Conservation (phyloP, 2,888 invertebrate genomes). For the Mellilla xanthometata region DNA sequence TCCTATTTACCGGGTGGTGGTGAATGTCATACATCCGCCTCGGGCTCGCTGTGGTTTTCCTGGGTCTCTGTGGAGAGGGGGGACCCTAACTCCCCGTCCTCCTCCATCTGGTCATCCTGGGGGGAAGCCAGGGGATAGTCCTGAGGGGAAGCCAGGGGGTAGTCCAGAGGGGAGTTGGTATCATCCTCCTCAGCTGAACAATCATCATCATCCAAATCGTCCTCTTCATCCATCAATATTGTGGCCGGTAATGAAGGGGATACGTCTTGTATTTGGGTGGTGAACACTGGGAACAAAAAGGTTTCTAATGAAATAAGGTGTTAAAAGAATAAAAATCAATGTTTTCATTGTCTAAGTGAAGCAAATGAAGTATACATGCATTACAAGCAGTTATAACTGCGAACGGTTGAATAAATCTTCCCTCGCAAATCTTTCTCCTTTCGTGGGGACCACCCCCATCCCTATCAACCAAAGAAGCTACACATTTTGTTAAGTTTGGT, state of each 20-base stretch:
- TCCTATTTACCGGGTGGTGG: constrained; percentile 57
- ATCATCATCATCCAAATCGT: constrained; percentile 24
- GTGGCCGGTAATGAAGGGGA: constrained; percentile 76
- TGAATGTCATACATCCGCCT: constrained; percentile 75
- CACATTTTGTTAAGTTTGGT: no score
- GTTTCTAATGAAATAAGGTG: no score
- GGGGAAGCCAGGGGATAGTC: constrained; percentile 40
- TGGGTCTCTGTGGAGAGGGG: constrained; percentile 54
- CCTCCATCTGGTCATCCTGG: constrained; percentile 22
- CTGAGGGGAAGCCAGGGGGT: constrained; percentile 49
- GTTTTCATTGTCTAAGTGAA: no score
- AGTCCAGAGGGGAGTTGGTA: constrained; percentile 64
- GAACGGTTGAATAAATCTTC: no score
- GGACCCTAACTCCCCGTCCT: constrained; percentile 40
- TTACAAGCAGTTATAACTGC: no score
- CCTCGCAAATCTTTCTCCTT: no score
- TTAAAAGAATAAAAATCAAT: no score
- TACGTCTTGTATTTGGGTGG: constrained; percentile 73
- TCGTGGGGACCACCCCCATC: no score
- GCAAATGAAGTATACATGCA: no score
- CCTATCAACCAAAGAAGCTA: no score
- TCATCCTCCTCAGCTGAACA: constrained; percentile 60
- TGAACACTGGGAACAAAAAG: constrained; percentile 55
- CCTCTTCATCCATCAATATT: constrained; percentile 78
- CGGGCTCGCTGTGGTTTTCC: constrained; percentile 66